phyloP scores from a whole-genome alignment of 2,113 vertebrate genomes.

The Nothoprocta pentlandii region DNA sequence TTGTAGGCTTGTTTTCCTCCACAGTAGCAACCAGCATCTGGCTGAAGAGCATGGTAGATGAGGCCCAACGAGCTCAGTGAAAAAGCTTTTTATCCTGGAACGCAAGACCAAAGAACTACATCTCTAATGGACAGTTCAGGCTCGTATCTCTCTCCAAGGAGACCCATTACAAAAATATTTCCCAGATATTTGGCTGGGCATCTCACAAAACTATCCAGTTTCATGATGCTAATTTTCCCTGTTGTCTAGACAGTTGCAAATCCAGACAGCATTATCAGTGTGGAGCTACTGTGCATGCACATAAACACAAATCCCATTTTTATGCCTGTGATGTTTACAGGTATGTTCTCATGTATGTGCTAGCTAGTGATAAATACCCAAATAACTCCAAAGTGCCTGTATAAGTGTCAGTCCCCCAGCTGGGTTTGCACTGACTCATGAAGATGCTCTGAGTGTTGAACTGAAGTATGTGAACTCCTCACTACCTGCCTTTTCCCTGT shows the following conservation, averaged over 20 bases:
- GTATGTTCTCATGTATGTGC: background rate
- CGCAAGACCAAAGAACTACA: slow-evolving; percentile 35
- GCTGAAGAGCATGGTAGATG: slow-evolving; percentile 24
- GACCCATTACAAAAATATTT: slow-evolving; percentile 62
- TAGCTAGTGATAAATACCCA: background rate
- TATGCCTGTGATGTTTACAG: background rate
- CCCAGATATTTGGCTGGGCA: slow-evolving; percentile 69
- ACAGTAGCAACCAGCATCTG: background rate
- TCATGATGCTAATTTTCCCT: slow-evolving; percentile 73
- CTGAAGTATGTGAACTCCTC: background rate
- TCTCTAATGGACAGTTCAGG: slow-evolving; percentile 54
- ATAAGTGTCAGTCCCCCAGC: background rate
- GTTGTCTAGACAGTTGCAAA: slow-evolving; percentile 78
- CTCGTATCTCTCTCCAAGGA: slow-evolving; percentile 60
- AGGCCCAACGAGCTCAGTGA: accelerated
- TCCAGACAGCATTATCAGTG: slow-evolving; percentile 73
- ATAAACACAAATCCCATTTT: background rate
- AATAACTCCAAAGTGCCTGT: background rate
- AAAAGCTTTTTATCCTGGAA: slow-evolving; percentile 18
- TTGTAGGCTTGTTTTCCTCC: slow-evolving; percentile 24
- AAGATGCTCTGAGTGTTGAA: background rate
- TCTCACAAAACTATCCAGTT: slow-evolving; percentile 65
- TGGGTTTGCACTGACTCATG: background rate
- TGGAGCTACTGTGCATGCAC: background rate
- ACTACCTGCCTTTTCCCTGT: background rate